Conservation (phyloP, 2,797 vertebrate species). For the Triplophysa bombifrons region DNA sequence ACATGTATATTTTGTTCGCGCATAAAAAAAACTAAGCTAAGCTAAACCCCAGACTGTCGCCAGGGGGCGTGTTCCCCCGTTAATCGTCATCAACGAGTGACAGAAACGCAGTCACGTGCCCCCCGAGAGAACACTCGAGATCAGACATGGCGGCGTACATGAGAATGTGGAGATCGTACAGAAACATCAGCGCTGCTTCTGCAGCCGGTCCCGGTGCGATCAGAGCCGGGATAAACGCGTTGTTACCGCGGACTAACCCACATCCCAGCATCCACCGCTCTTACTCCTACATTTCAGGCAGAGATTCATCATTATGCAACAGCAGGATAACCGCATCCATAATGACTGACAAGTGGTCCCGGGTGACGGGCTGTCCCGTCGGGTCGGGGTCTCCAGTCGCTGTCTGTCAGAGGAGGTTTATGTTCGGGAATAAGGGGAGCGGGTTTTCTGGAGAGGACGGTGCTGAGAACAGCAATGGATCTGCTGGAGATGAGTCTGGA, state of each 20-base stretch:
- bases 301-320: constrained; percentile 31
- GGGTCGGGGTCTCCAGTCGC: neutral
- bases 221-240: constrained; percentile 20
- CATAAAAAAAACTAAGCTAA: too few relatives aligned
- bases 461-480: constrained; percentile 70
- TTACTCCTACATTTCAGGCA: constrained; percentile 42
- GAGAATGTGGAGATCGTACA: constrained; percentile 68
- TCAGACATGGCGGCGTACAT: constrained; percentile 79
- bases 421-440: constrained; percentile 69
- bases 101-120: constrained; percentile 42
- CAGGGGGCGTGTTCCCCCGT: neutral
- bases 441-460: constrained; percentile 76
- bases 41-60: too few relatives aligned
- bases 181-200: constrained; percentile 19
- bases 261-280: constrained; percentile 32
- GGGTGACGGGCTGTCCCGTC: constrained; percentile 35
- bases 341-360: constrained; percentile 58
- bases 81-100: constrained; percentile 59
- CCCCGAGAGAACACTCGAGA: constrained; percentile 65
- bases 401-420: constrained; percentile 55
- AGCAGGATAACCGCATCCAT: constrained; percentile 48
- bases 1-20: too few relatives aligned
- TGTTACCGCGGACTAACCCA: neutral
- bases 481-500: constrained; percentile 70
- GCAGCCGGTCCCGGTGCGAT: constrained; percentile 33